These are phyloP conservation scores for Operophtera brumata DNA, from an alignment of 2,888 invertebrate genomes.

Conservation along the genomic window DNA sequence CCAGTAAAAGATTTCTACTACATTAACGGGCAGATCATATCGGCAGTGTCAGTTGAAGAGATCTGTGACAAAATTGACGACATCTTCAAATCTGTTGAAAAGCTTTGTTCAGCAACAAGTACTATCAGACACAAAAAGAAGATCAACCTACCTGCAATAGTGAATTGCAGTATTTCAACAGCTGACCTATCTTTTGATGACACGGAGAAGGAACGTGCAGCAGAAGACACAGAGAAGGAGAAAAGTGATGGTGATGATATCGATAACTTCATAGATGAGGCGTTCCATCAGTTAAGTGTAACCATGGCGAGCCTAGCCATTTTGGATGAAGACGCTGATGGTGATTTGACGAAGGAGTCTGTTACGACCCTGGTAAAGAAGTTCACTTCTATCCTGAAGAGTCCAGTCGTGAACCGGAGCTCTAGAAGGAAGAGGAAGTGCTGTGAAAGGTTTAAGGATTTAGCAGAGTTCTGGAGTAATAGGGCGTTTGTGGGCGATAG, in stretches of 20 bases:
- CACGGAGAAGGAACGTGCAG: constrained; percentile 40
- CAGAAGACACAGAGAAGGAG: constrained; percentile 21
- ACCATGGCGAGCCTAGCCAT: constrained; percentile 47
- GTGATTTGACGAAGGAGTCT: constrained; percentile 49
- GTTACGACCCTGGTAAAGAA: constrained; percentile 67
- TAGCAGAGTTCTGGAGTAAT: constrained; percentile 66
- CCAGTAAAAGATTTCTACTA: constrained; percentile 54
- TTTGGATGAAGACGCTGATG: constrained; percentile 37
- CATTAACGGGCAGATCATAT: constrained; percentile 60
- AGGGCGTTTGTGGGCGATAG: constrained; percentile 39
- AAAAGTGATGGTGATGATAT: constrained; percentile 51
- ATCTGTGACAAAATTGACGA: constrained; percentile 67
- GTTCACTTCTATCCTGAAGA: constrained; percentile 58
- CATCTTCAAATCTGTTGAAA: constrained; percentile 69
- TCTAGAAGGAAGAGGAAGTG: constrained; percentile 56
- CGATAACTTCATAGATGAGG: constrained; percentile 66
- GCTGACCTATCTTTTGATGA: constrained; percentile 65
- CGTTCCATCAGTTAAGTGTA: constrained; percentile 58
- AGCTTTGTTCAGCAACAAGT: constrained; percentile 56
- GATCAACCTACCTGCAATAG: constrained; percentile 47
- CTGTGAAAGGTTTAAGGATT: constrained; percentile 59
- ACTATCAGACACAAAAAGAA: constrained; percentile 47
- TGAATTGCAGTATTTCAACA: constrained; percentile 64
- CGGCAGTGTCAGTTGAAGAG: constrained; percentile 64
- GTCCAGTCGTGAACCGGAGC: constrained; percentile 48